Base-by-base conservation (phyloP, 1,140 invertebrate genomes). In the Euwallacea fornicatus region DNA sequence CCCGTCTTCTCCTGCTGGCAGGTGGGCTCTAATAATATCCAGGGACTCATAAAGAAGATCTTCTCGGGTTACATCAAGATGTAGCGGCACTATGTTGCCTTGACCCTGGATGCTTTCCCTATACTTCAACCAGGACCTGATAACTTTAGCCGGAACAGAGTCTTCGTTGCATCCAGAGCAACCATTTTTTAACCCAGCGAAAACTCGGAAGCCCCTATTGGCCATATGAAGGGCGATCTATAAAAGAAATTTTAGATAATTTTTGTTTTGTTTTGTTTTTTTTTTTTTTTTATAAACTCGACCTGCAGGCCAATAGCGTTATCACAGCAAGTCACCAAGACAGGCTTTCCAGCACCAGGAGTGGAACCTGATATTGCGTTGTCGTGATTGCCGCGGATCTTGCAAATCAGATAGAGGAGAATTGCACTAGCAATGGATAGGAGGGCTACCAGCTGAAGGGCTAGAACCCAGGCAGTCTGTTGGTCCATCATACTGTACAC, bases 1-100 rank as follows among this genome's bases (percentile, higher is more conserved):
- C 73, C 91, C 90, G 77, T 92, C 90, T 83, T 93, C 90, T 47
- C 92, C 91, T 16, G 91, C 91, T 63, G 91, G 92, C 70, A 93
- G 82, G 83, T 93, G 91, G 46, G 90, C 88, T 15, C 91, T 87
- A 66, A 93, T 88, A 7, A 88, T 86, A 66, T 90, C 87, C 11
- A 92, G 89, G 7, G 91, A 90, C 81, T 91, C 90, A 70, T 90
- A 90, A 47, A 93, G 80, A 73, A 91, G 84, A 78, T 93, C 92
- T 81, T 93, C 91, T 21, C 91, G 84, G 0, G 91, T 92, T 2
- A 93, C 89, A 78, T 94, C 91, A 72, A 94, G 77, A 50, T 89
- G 88, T 72, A 93, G 81, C 4, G 90, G 88, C 53, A 90, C 86
- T 50, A 92, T 85, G 76, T 83, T 81, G n/a, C 85, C 84, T 72